A percentile compares a stretch with the other conserved stretches of the same genome.
Evolutionary conservation across 2,888 invertebrate genomes (phyloP).

Genomic region (Limnephilus auricula): DNA sequence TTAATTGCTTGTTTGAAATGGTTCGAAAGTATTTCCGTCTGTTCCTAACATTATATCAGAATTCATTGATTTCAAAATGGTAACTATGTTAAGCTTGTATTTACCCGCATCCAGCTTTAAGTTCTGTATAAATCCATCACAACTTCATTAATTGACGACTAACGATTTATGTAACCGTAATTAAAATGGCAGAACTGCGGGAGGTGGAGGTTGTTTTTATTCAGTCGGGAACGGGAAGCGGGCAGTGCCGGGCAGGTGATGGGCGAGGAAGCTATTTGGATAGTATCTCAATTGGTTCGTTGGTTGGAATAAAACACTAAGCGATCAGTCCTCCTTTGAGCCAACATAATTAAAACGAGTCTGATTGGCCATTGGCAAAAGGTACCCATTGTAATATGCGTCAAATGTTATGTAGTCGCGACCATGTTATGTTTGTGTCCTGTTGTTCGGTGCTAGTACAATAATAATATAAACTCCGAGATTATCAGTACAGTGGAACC

Average conservation of each 20-base stretch:
- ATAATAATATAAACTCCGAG: no score
- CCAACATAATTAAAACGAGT: no score
- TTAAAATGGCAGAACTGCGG: background rate
- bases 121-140: background rate
- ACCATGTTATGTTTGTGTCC: no score
- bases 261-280: background rate
- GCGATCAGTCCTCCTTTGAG: no score
- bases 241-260: background rate
- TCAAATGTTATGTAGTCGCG: no score
- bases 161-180: background rate
- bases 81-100: background rate
- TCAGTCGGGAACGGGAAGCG: background rate
- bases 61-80: background rate
- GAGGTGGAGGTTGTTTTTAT: background rate
- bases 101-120: background rate
- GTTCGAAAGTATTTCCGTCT: background rate
- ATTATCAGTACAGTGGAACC: no score
- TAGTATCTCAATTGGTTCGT: no score
- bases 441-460: no score
- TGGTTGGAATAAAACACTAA: no score
- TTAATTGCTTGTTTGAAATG: background rate
- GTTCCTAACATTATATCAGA: background rate
- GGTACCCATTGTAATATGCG: no score
- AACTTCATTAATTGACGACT: background rate
- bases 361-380: no score